Conservation (phyloP, 2,888 invertebrate species). For the Calephelis perditalis region DNA sequence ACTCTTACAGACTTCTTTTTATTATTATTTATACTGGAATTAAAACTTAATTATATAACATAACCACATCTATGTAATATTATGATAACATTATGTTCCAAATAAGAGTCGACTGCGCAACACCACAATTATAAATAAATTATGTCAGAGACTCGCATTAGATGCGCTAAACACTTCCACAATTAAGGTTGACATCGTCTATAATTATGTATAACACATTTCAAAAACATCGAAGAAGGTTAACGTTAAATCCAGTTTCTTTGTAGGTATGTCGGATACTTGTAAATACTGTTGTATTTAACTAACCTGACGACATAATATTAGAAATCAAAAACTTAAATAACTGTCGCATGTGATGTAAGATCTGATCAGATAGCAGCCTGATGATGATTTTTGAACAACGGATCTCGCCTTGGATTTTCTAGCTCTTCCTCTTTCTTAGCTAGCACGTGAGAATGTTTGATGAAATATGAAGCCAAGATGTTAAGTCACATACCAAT, state of each 20-base stretch:
- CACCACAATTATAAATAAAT: constrained; percentile 16
- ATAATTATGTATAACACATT: constrained; percentile 4
- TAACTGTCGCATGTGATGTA: no score
- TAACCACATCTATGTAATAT: neutral
- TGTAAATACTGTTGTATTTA: constrained; percentile 2
- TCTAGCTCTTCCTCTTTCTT: no score
- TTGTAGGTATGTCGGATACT: neutral
- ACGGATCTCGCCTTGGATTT: no score
- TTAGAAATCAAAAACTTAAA: neutral
- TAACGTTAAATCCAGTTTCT: neutral
- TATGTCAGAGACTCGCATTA: constrained; percentile 12
- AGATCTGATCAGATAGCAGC: no score
- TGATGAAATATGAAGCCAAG: no score
- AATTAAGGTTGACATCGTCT: neutral
- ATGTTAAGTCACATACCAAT: no score
- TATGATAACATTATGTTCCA: constrained; percentile 6
- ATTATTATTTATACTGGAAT: no score
- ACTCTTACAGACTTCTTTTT: no score
- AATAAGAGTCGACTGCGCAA: constrained; percentile 5
- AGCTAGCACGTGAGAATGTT: no score
- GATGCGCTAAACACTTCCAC: neutral
- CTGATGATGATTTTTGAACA: no score
- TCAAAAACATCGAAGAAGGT: neutral
- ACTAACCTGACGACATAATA: neutral
- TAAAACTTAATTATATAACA: no score